Evolutionary conservation across 2,113 vertebrate species (phyloP).

Genomic region (Castor canadensis): DNA sequence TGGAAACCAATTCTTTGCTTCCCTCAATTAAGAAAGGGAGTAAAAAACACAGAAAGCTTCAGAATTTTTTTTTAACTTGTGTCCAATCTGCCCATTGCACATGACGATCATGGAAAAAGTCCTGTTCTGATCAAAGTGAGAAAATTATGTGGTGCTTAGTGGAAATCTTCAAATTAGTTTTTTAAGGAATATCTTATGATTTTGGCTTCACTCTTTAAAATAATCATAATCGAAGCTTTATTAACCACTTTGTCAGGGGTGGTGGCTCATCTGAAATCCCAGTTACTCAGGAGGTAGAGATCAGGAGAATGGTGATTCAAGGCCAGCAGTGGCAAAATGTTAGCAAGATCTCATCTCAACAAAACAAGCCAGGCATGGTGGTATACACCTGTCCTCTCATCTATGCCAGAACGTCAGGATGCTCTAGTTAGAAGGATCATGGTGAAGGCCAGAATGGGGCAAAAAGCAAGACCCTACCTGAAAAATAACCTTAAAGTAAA

Average conservation of each 20-base stretch:
- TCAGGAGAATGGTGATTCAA: no score
- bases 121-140: slow-evolving; percentile 5
- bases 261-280: no score
- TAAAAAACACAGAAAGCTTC: neutral
- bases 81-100: neutral
- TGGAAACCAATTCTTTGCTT: slow-evolving; percentile 74
- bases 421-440: no score
- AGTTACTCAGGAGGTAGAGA: no score
- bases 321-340: no score
- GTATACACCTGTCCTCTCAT: no score
- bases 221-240: neutral
- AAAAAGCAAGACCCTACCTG: no score
- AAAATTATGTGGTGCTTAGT: neutral
- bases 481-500: no score
- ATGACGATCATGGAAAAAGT: slow-evolving; percentile 28
- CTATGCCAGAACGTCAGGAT: no score
- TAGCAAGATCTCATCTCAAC: no score
- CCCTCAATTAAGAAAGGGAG: slow-evolving; percentile 60
- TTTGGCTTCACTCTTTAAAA: slow-evolving; percentile 55
- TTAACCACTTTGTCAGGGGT: neutral
- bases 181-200: neutral
- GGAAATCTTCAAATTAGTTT: slow-evolving; percentile 28
- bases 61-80: slow-evolving; percentile 60
- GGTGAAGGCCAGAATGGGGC: no score
- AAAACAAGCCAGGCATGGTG: no score